A percentile compares a stretch with the other conserved stretches of the same genome.
phyloP scores from a whole-genome alignment of 2,888 invertebrate species.

The Blomia tropicalis region DNA sequence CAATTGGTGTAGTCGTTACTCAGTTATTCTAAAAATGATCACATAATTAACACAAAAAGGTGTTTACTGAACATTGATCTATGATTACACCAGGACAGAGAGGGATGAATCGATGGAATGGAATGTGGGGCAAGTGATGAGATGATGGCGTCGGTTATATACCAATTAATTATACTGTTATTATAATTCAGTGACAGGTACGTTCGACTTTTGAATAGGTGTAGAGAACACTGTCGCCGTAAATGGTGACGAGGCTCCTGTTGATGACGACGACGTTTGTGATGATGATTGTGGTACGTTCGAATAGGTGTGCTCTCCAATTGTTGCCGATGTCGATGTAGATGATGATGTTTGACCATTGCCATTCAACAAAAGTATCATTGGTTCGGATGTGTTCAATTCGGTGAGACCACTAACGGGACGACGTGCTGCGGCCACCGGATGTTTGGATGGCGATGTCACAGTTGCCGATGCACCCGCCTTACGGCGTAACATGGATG shows the following conservation, averaged over 20 bases:
- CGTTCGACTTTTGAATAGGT: constrained; percentile 1
- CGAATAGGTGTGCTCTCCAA: constrained; percentile 10
- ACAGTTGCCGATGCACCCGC: neutral
- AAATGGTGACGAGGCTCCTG: neutral
- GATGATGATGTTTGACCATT: neutral
- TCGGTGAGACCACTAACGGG: neutral
- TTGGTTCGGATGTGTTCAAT: neutral
- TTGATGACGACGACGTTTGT: neutral
- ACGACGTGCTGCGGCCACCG: neutral
- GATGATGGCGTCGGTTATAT: neutral
- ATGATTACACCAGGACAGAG: neutral
- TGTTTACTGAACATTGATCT: neutral
- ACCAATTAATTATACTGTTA: neutral
- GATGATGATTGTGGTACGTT: neutral
- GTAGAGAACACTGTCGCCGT: neutral
- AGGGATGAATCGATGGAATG: neutral
- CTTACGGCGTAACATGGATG: neutral
- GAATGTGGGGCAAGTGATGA: neutral
- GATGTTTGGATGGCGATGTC: too few species aligned
- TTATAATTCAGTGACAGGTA: constrained; percentile 20
- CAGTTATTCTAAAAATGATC: too few species aligned
- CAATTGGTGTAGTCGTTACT: too few species aligned
- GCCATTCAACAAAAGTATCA: neutral
- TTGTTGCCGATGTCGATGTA: neutral
- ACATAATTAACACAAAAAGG: too few species aligned